Evolutionary conservation across 2,113 vertebrate species (phyloP), one percentile per base, ranked within the genome.

Genomic region (Labeo catla): DNA sequence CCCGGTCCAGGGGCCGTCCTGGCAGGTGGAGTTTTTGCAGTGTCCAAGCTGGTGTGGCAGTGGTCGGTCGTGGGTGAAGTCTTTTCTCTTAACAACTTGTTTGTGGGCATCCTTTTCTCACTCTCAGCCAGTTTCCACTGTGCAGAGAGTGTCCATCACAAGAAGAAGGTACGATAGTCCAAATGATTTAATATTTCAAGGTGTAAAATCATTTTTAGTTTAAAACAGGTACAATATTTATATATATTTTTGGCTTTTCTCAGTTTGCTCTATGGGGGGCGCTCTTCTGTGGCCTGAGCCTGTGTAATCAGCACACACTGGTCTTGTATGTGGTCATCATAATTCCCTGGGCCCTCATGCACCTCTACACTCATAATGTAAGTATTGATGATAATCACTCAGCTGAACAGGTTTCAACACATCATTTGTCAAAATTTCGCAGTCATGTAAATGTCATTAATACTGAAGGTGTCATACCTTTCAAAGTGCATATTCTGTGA

Each of bases 11-110:
- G 97, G 91, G 97, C 97, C 84, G 95, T 97, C 86, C 95, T 99
- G 94, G 96, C 97, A 90, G 97, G 96, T 88, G 98, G 98, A 86
- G 93, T 96, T 89, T 99, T 99, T 91, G 96, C 97, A 13, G 96
- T 97, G 89, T 98, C 97, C 90, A 96, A 96, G 90, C 96, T 99
- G 83, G 97, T 95, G 91, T 99, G 98, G 98, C 97, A 98, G 93
- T 99, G 98, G 98, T 97, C 98, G 89, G 94, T 96, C 90, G 88
- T 96, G 81, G 97, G 97, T 0, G 98, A 99, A 94, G 98, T 99
- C 94, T 99, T 99, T 87, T 96, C 97, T 92, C 96, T 99, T 91
- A 99, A 99, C 96, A 99, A 98, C 96, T 93, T 99, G 91, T 99
- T 99, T 91, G 94, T 98, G 87, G 96, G 96, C 79, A 92, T 98